Evolutionary conservation across 2,113 vertebrate species (phyloP), one percentile per base, ranked within the genome.

Genomic region (Puffinus mauretanicus): DNA sequence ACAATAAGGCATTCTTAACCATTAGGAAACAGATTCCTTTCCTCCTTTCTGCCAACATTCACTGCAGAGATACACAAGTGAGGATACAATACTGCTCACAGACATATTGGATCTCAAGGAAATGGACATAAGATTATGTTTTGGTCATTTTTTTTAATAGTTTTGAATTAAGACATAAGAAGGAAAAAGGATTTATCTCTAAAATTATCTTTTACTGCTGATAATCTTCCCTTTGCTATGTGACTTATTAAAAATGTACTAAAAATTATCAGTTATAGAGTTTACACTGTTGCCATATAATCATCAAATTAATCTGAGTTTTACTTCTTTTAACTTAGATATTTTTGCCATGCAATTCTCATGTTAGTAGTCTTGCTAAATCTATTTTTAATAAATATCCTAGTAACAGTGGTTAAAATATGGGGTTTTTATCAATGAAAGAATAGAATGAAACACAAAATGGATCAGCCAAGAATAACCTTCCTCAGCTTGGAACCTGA

Each of bases 201-300:
- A 36, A 58, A 62, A 64, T 55, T 42, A 3, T n/a, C 3, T 55
- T 81, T 67, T 71, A 52, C 4, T 77, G 5, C 8, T 60, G 51
- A 46, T 52, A 52, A 36, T 34, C 8, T 47, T 79, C 9, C 7
- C 5, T 84, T 57, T 86, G 7, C 2, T 57, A 25, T 16, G 6
- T 21, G 7, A 61, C 46, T 55, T 69, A 70, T 34, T 40, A 13
- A 81, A 91, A 80, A 27, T 24, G 0, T 47, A 44, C 6, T 29
- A 73, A 89, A 76, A 55, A 32, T 4, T 0, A 42, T 55, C 4
- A 36, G 0, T n/a, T 61, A 18, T 10, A 11, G 12, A 84, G 7
- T 70, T 78, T 67, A 46, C 2, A 36, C 3, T 30, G 7, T 44
- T 83, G 9, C 7, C 16, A 65, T 36, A 30, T n/a, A 60, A 76